Percentiles rank a stretch among this genome's conserved stretches.
phyloP scores from a whole-genome alignment of 2,797 vertebrate genomes.

The Limosa lapponica region DNA sequence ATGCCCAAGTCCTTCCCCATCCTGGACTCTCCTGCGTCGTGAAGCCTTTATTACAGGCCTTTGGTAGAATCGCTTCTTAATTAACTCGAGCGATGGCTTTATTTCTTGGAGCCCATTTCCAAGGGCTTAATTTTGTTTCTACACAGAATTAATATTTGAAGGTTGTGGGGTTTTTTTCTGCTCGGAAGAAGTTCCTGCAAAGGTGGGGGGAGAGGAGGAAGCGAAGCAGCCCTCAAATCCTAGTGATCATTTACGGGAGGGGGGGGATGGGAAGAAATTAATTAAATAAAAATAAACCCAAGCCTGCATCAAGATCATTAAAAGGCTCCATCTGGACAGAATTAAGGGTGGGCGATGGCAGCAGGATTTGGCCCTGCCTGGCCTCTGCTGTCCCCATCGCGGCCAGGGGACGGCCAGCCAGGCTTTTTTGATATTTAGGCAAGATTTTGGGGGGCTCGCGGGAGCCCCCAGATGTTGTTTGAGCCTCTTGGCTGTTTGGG shows the following conservation, averaged over 20 bases:
- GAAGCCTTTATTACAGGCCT: conserved; percentile 57
- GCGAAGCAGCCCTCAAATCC: conserved; percentile 60
- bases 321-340: conserved; percentile 49
- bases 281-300: conserved; percentile 48
- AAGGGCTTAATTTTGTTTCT: conserved; percentile 78
- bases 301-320: conserved; percentile 60
- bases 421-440: not conserved
- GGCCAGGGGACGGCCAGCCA: not conserved
- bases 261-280: too few relatives aligned
- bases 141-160: conserved; percentile 79
- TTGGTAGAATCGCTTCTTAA: conserved; percentile 76
- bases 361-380: not conserved
- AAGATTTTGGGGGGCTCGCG: fast-evolving
- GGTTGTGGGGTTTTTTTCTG: not conserved
- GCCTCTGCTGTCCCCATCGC: not conserved
- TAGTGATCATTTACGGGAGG: conserved; percentile 65
- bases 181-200: conserved; percentile 13
- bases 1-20: not conserved
- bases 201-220: not conserved
- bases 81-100: conserved; percentile 77
- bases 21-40: not conserved
- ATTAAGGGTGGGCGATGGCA: conserved; percentile 50
- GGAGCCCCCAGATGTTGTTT: not conserved
- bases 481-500: not conserved
- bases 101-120: conserved; percentile 73